Base-by-base conservation (phyloP, 2,113 vertebrate genomes). In the Noturus placidus region DNA sequence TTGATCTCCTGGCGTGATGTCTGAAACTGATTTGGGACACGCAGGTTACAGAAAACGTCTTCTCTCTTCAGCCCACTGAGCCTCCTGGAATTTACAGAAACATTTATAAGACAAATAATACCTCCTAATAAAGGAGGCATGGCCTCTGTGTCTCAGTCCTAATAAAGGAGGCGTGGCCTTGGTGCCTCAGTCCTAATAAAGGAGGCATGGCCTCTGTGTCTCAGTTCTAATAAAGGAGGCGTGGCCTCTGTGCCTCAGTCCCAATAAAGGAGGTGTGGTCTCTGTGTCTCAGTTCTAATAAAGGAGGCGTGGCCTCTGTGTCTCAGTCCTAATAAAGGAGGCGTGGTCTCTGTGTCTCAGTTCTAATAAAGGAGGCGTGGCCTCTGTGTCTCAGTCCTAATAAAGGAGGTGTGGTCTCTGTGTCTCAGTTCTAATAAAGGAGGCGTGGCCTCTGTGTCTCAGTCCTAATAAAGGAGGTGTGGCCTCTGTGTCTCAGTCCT, bases 31-130 rank as follows among this genome's bases (percentile, higher is more conserved):
- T 94, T 90, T 0, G 94, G 94, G 8, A 95, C 82, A 25, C 95
- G 93, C 78, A 96, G 91, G 59, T 94, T 93, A 89, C 92, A 91
- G 87, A 94, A 95, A 86, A 95, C 77, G 50, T 94, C 91, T 27
- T 94, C 93, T n/a, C 93, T 94, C 89, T 87, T 93, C 72, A 96
- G 87, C 8, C 94, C 94, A 9, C 91, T 92, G 61, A 93, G 82
- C 87, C 89, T 92, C 79, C 95, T 96, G 67, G 82, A 15, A 72
- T 6, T 35, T 20, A 78, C 27, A 5, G 77, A 38, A 57, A 46
- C 11, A 30, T 15, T 25, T 22, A 42, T 74, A 22, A 61, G 22
- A 42, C 19, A 79, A 70, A 59, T 65, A 59, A 86, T 52, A 85
- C 22, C 5, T 25, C 33, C 9, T 30, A 9, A 79, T 11, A 5